Conservation (phyloP, 2,113 vertebrate species). For the Larimichthys crocea region DNA sequence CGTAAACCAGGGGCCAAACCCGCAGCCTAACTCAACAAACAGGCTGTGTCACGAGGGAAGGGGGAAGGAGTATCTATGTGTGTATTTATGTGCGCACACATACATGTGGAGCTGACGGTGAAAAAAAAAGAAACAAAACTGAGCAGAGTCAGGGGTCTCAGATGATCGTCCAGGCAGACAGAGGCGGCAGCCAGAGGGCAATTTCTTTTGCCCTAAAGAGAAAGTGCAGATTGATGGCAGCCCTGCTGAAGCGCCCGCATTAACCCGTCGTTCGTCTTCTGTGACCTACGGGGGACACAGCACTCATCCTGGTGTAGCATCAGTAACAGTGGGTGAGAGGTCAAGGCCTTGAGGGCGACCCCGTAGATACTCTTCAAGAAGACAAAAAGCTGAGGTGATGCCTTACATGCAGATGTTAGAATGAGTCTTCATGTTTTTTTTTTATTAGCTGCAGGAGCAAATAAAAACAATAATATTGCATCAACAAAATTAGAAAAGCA, state of each 20-base stretch:
- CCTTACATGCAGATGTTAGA: conserved; percentile 14
- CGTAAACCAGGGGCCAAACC: conserved; percentile 57
- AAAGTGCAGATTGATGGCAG: conserved; percentile 54
- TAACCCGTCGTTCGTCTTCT: conserved; percentile 46
- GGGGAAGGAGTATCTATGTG: conserved; percentile 1
- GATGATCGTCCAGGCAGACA: conserved; percentile 37
- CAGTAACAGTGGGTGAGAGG: conserved; percentile 44
- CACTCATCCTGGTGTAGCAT: conserved; percentile 31
- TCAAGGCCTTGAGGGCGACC: conserved; percentile 36
- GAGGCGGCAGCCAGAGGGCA: conserved; percentile 21
- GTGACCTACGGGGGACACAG: conserved; percentile 36
- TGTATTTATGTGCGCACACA: conserved; percentile 22
- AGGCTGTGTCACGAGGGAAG: conserved; percentile 56
- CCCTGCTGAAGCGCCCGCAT: conserved; percentile 20
- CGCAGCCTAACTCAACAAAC: conserved; percentile 71
- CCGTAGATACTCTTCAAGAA: conserved; percentile 18
- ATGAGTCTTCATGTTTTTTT: not conserved
- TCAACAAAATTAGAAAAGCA: not conserved
- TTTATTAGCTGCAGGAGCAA: not conserved
- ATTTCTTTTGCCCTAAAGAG: conserved; percentile 33
- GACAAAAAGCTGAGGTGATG: not conserved
- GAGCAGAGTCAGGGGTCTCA: conserved; percentile 30
- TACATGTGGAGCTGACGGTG: conserved; percentile 5
- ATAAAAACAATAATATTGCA: not conserved
- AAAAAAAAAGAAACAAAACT: not conserved